phyloP scores from a whole-genome alignment of 30 jellyfish, hydroid and myxozoan species.

The Chrysaora quinquecirrha region DNA sequence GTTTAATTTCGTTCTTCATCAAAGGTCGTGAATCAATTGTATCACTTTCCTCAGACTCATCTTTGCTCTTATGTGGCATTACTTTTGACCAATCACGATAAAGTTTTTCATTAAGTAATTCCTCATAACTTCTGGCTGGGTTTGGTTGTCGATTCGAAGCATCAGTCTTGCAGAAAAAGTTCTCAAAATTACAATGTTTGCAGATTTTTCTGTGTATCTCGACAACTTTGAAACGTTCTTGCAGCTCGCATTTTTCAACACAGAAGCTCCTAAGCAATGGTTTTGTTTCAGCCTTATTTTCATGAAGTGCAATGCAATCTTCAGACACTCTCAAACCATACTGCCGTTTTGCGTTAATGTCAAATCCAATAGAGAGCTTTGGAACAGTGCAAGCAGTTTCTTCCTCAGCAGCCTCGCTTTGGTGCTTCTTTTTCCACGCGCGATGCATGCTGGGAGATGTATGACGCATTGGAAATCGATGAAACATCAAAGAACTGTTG shows the following conservation, averaged over 20 bases:
- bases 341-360: slow-evolving; percentile 6
- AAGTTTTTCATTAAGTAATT: neutral
- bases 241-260: slow-evolving; percentile 24
- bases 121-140: neutral
- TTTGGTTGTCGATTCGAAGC: neutral
- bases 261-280: neutral
- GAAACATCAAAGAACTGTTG: slow-evolving; percentile 15
- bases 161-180: neutral
- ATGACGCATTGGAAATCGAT: slow-evolving; percentile 12
- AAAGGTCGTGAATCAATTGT: neutral
- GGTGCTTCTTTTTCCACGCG: neutral
- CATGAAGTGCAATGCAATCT: neutral
- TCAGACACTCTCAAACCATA: neutral
- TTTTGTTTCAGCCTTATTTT: neutral
- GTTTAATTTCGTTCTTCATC: neutral
- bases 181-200: slow-evolving; percentile 31
- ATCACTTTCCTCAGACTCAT: too few species aligned
- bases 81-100: neutral
- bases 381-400: neutral
- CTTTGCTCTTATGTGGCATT: too few species aligned
- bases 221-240: slow-evolving; percentile 31
- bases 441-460: neutral
- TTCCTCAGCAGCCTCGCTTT: neutral
- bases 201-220: slow-evolving; percentile 44
- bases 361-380: neutral